Conservation (phyloP, 1,140 invertebrate genomes). For the Pissodes strobi region DNA sequence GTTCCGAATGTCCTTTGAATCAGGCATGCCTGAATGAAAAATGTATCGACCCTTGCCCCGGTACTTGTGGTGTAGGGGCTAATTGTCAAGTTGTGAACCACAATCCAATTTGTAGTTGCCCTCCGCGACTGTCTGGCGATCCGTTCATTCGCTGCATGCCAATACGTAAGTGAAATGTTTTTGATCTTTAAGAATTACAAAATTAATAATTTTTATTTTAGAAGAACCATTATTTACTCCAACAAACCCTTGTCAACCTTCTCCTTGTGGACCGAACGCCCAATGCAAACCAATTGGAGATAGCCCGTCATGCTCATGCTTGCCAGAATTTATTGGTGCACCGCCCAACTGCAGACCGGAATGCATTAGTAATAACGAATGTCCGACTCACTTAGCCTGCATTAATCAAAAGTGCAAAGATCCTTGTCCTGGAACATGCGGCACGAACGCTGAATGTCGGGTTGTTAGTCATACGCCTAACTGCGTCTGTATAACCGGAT, state of each 20-base stretch:
- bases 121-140: slow-evolving; percentile 70
- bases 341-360: slow-evolving; percentile 71
- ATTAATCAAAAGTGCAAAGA: slow-evolving; percentile 71
- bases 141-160: slow-evolving; percentile 62
- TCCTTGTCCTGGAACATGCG: slow-evolving; percentile 67
- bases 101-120: slow-evolving; percentile 77
- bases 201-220: slow-evolving; percentile 10
- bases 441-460: slow-evolving; percentile 61
- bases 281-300: slow-evolving; percentile 65
- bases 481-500: slow-evolving; percentile 65
- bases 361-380: slow-evolving; percentile 69
- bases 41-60: slow-evolving; percentile 70
- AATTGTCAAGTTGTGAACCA: slow-evolving; percentile 75
- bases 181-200: background rate
- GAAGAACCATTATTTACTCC: slow-evolving; percentile 52
- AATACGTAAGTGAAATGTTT: slow-evolving; percentile 46
- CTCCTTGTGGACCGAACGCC: slow-evolving; percentile 73
- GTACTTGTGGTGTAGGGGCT: slow-evolving; percentile 65
- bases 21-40: slow-evolving; percentile 71
- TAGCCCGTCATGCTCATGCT: slow-evolving; percentile 68
- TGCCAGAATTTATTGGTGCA: slow-evolving; percentile 63
- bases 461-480: slow-evolving; percentile 65
- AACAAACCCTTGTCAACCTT: slow-evolving; percentile 67
- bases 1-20: slow-evolving; percentile 68
- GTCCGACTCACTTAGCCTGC: slow-evolving; percentile 65